Evolutionary conservation across 2,888 invertebrate genomes (phyloP).

Genomic region (Galeopsomyia nigrocyanea): DNA sequence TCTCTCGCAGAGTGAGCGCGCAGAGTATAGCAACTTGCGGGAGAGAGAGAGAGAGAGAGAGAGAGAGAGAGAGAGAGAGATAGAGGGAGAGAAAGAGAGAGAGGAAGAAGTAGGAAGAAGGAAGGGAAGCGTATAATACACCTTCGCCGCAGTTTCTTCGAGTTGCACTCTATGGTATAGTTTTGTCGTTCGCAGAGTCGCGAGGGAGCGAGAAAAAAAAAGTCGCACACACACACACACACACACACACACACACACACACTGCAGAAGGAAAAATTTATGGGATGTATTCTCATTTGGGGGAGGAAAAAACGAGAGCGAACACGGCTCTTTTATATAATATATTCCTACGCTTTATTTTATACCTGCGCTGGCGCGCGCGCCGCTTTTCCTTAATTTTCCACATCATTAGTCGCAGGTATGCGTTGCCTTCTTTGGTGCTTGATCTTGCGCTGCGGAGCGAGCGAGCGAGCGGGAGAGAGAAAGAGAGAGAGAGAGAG

Average conservation of each 20-base stretch:
- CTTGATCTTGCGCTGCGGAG: background rate
- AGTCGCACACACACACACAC: too few relatives aligned
- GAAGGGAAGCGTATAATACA: too few relatives aligned
- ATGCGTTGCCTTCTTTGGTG: background rate
- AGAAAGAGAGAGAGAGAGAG: background rate
- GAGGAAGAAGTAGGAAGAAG: background rate
- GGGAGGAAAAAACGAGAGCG: background rate
- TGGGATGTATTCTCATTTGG: background rate
- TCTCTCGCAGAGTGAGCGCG: background rate
- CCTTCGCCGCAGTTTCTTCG: too few relatives aligned
- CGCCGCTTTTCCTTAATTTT: constrained; percentile 25
- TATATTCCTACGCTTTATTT: background rate
- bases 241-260: too few relatives aligned
- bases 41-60: background rate
- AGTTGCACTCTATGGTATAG: too few relatives aligned
- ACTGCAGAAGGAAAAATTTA: too few relatives aligned
- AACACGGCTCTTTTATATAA: background rate
- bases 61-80: background rate
- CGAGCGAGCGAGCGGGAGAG: too few relatives aligned
- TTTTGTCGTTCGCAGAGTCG: too few relatives aligned
- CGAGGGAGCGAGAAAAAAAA: too few relatives aligned
- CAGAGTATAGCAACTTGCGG: background rate
- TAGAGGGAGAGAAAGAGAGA: background rate
- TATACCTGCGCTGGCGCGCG: background rate
- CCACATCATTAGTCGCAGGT: constrained; percentile 10